Evolutionary conservation across 2,888 invertebrate genomes (phyloP), one percentile per base, ranked within the genome.

Genomic region (Amiota minor): DNA sequence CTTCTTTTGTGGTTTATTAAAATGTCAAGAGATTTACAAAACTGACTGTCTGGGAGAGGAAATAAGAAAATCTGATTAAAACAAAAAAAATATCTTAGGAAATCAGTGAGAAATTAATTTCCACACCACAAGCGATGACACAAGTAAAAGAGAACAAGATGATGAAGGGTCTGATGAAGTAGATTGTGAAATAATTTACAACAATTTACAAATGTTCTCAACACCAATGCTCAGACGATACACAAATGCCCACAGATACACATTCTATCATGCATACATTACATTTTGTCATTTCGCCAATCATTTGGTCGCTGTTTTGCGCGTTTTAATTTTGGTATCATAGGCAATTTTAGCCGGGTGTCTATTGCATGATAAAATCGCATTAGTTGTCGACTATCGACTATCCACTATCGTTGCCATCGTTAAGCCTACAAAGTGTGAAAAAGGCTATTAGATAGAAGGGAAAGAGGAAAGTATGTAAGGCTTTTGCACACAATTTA

Each of bases 401-500:
- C n/a, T n/a, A n/a, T n/a, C n/a, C n/a, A 23, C 67, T 35, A 47
- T 45, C 67, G n/a, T 12, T 45, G 62, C 14, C 62, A 23, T 23
- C 12, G 35, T 18, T 68, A 12, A n/a, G 18, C 23, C 18, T 20
- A 49, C 11, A 68, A 68, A 53, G 67, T 59, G 59, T 20, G 11
- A 59, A 59, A 53, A 59, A 20, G 59, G 59, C 18, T 20, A 20
- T 16, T 18, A 16, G 35, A 35, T 35, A 35, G 35, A 6, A 35
- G 35, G 3, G 23, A 23, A 35, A 35, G 35, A 35, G 35, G 35
- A 8, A 35, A 35, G 23, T 23, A 3, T 23, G 1, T 73, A 75
- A 75, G 77, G 76, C 74, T 72, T 76, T 74, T 79, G 79, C 79
- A 76, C 78, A 76, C 78, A 81, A 79, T 81, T 81, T 78, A 78